Evolutionary conservation across 1,140 invertebrate species (phyloP).

Genomic region (Drosophila arizonae): DNA sequence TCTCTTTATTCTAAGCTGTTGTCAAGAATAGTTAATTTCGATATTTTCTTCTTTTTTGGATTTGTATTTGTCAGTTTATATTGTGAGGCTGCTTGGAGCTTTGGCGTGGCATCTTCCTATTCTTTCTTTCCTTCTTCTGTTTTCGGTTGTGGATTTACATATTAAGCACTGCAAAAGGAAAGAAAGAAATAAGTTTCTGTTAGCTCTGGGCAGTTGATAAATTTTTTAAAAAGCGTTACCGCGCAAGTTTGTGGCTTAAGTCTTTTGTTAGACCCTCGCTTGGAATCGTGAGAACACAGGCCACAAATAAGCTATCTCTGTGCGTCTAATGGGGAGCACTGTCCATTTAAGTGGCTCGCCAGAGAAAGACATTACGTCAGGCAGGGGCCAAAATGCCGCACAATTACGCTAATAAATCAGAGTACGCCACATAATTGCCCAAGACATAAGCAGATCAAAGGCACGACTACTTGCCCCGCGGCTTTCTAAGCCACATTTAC

Average conservation of each 20-base stretch:
- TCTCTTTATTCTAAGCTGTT: constrained; percentile 26
- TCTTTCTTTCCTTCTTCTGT: neutral
- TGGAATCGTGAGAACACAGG: constrained; percentile 28
- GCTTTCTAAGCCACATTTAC: constrained; percentile 51
- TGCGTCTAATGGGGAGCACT: constrained; percentile 40
- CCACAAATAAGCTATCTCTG: constrained; percentile 17
- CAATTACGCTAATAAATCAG: constrained; percentile 23
- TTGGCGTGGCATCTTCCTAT: constrained; percentile 49
- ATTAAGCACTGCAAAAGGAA: constrained; percentile 39
- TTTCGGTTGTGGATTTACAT: constrained; percentile 29
- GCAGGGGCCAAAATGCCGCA: constrained; percentile 26
- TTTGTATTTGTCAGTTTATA: constrained; percentile 24
- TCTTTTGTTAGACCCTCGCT: constrained; percentile 44
- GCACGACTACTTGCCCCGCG: constrained; percentile 26
- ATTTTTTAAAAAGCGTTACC: constrained; percentile 12
- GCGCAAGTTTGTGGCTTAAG: constrained; percentile 49
- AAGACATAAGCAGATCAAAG: constrained; percentile 5
- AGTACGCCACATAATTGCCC: constrained; percentile 24
- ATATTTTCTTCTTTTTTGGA: constrained; percentile 20
- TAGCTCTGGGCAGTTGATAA: constrained; percentile 3
- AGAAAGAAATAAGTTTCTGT: constrained; percentile 25
- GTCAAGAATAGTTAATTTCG: constrained; percentile 41
- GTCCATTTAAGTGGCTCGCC: constrained; percentile 31
- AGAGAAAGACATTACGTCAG: constrained; percentile 51
- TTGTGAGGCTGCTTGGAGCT: constrained; percentile 28